Percentiles rank a stretch among this genome's conserved stretches.
Conservation (phyloP, 1,140 invertebrate species). For the Brachionus rubens region DNA sequence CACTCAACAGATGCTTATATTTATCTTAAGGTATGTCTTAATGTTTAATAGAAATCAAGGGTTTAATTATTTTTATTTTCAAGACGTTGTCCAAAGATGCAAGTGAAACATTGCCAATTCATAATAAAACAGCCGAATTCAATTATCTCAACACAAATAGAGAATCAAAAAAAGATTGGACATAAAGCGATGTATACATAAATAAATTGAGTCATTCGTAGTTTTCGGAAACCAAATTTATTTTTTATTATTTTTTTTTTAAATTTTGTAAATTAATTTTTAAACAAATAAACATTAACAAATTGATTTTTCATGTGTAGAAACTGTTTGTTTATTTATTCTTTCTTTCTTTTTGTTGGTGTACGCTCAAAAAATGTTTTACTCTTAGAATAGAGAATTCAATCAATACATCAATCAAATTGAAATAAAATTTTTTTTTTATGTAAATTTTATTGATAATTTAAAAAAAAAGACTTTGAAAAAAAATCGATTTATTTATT, state of each 20-base stretch:
- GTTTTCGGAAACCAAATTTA: too few species aligned
- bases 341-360: too few species aligned
- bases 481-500: too few species aligned
- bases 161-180: slow-evolving; percentile 39
- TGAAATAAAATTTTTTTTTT: too few species aligned
- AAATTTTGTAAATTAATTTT: slow-evolving; percentile 9
- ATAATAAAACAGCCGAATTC: slow-evolving; percentile 8
- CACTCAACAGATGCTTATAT: slow-evolving; percentile 93
- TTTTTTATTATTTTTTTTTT: slow-evolving; percentile 1
- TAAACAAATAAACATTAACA: slow-evolving; percentile 17
- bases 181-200: neutral
- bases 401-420: too few species aligned
- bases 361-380: too few species aligned
- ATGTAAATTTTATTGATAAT: too few species aligned
- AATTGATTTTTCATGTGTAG: neutral
- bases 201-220: too few species aligned
- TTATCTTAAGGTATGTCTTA: slow-evolving; percentile 75
- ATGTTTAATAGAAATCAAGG: neutral
- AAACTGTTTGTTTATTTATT: too few species aligned
- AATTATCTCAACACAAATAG: slow-evolving; percentile 40
- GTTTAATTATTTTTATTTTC: neutral
- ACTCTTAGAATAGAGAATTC: too few species aligned
- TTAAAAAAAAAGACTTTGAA: too few species aligned
- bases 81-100: slow-evolving; percentile 42
- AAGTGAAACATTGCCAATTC: slow-evolving; percentile 36